phyloP scores from a whole-genome alignment of 2,113 vertebrate species.

The Drymodes brunneopygia region DNA sequence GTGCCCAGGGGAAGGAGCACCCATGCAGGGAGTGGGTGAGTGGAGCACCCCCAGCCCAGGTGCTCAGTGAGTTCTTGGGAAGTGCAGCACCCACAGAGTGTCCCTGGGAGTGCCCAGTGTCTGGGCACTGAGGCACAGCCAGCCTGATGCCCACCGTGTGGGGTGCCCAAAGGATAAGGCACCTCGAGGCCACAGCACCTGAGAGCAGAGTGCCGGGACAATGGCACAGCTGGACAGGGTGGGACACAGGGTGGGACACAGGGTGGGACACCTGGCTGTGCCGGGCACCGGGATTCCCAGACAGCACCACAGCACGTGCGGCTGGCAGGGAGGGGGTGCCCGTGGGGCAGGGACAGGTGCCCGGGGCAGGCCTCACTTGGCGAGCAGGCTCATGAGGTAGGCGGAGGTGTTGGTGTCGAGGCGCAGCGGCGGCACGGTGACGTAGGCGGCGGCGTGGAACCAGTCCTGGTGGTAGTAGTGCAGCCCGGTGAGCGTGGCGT shows the following conservation, averaged over 20 bases:
- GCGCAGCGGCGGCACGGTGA: slow-evolving; percentile 90
- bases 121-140: neutral
- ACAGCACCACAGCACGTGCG: accelerated
- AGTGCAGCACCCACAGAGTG: neutral
- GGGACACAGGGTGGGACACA: too few species aligned
- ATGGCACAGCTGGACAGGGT: neutral
- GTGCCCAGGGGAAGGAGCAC: neutral
- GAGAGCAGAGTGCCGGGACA: neutral
- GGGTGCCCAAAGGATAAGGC: neutral
- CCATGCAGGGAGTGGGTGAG: neutral
- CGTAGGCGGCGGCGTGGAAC: slow-evolving; percentile 89
- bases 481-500: slow-evolving; percentile 88
- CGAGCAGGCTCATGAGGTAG: slow-evolving; percentile 93
- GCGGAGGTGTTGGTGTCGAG: slow-evolving; percentile 93
- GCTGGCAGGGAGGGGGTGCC: accelerated
- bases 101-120: accelerated
- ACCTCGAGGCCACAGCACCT: neutral
- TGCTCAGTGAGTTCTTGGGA: neutral
- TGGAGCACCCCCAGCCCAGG: neutral
- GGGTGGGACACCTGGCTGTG: neutral
- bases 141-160: accelerated
- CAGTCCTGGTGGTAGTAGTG: slow-evolving; percentile 99
- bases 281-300: accelerated
- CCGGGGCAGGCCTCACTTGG: slow-evolving; percentile 78
- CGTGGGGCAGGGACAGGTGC: neutral